Evolutionary conservation across 1,140 invertebrate genomes (phyloP), one percentile per base, ranked within the genome.

Genomic region (Acarapis woodi): DNA sequence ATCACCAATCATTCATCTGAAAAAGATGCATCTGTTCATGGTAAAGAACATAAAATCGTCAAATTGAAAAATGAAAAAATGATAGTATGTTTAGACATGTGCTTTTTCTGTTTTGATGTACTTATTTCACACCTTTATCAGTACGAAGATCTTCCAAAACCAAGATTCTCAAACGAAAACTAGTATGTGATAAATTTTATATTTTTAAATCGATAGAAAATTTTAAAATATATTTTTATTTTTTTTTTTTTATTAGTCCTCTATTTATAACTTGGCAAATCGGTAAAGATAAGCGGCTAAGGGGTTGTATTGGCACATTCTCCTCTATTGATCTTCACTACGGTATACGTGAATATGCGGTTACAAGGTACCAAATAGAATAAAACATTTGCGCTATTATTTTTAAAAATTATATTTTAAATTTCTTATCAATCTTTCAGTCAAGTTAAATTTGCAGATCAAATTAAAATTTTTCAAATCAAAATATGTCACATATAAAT

Each of bases 261-360:
- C 62, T 97, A 49, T 97, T 97, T 67, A 88, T 97, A 21, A 94
- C 88, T 39, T 97, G 88, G 88, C 80, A 80, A 54, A 82, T 82
- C 52, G 87, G 88, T 14, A 75, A 77, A 53, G 87, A 93, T 50
- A 68, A 73, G 53, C 66, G 77, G 37, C 61, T 88, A 40, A 64
- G 82, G 43, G 82, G 82, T n/a, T 88, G 82, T 55, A 87, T 88
- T 53, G 82, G 82, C 40, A 88, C 82, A 37, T 88, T 88, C 51
- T 85, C 75, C 57, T 75, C 85, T 25, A 80, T 90, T 67, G 75
- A 79, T 52, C 65, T 93, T 43, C 80, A 88, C 54, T 65, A 66
- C 53, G 87, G 88, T 33, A 65, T 96, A 38, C 66, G 77, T 47
- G 87, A 96, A 61, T 96, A 96, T 62, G 82, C 88, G 32, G 67